A percentile compares a stretch with the other conserved stretches of the same genome.
Conservation (phyloP, 2,797 vertebrate genomes). For the Sandelia bainsii region DNA sequence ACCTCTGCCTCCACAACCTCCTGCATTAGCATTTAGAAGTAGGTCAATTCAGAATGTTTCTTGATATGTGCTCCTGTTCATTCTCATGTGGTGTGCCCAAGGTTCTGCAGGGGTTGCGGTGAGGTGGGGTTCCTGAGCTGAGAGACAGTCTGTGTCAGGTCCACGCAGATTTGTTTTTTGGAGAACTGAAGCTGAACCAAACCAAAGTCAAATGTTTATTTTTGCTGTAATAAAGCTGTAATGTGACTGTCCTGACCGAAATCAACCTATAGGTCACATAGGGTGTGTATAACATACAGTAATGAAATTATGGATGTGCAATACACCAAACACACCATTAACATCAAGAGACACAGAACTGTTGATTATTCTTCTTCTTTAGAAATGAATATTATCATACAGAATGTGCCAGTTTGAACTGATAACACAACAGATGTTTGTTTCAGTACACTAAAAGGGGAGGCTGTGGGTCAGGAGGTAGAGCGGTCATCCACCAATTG, state of each 20-base stretch:
- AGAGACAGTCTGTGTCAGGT: slow-evolving; percentile 19
- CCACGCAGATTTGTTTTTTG: slow-evolving; percentile 38
- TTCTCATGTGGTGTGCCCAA: slow-evolving; percentile 38
- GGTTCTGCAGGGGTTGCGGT: slow-evolving; percentile 13
- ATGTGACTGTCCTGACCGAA: not conserved
- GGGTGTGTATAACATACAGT: too few relatives aligned
- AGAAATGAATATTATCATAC: too few relatives aligned
- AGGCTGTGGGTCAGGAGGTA: too few relatives aligned
- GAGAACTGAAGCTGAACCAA: slow-evolving; percentile 35
- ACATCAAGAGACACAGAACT: too few relatives aligned
- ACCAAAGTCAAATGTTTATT: slow-evolving; percentile 44
- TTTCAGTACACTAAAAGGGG: too few relatives aligned
- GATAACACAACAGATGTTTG: too few relatives aligned
- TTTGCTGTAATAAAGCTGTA: slow-evolving; percentile 1
- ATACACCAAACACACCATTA: too few relatives aligned
- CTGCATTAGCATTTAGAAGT: slow-evolving; percentile 69
- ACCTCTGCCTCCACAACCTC: slow-evolving; percentile 7
- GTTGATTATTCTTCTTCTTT: too few relatives aligned
- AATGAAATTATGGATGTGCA: too few relatives aligned
- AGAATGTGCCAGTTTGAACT: too few relatives aligned
- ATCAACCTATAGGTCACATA: too few relatives aligned
- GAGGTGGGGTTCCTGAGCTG: not conserved
- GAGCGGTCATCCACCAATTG: too few relatives aligned
- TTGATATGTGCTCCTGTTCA: slow-evolving; percentile 30
- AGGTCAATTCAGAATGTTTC: slow-evolving; percentile 42